A percentile compares a stretch with the other conserved stretches of the same genome.
These are phyloP conservation scores for Pelosia muscerda DNA, from an alignment of 2,888 invertebrate species.

Conservation along the genomic window DNA sequence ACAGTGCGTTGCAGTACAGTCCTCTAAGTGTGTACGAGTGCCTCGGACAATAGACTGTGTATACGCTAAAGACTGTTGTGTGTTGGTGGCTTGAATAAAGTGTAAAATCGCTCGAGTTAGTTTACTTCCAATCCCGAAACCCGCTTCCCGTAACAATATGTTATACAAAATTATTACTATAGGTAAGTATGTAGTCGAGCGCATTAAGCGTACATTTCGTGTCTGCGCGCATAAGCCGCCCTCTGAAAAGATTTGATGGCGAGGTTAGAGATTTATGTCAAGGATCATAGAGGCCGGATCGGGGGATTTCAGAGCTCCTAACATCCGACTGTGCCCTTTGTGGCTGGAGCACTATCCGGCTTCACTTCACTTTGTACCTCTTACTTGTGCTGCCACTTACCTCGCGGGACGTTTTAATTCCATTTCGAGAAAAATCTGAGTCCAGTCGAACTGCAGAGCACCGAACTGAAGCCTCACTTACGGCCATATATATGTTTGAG, in stretches of 20 bases:
- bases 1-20: too few species aligned
- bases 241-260: slow-evolving; percentile 86
- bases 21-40: too few species aligned
- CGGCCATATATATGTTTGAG: slow-evolving; percentile 10
- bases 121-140: too few species aligned
- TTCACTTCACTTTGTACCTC: slow-evolving; percentile 83
- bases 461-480: slow-evolving; percentile 30
- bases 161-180: slow-evolving; percentile 39
- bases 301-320: slow-evolving; percentile 83
- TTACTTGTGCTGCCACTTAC: slow-evolving; percentile 82
- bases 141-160: too few species aligned
- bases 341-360: slow-evolving; percentile 84
- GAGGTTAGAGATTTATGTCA: slow-evolving; percentile 87
- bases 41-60: too few species aligned
- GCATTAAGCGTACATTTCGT: slow-evolving; percentile 80
- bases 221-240: slow-evolving; percentile 81
- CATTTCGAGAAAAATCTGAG: slow-evolving; percentile 76
- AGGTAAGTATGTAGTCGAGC: slow-evolving; percentile 67
- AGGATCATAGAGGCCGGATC: slow-evolving; percentile 85
- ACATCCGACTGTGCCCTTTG: slow-evolving; percentile 85
- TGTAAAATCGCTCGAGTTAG: too few species aligned
- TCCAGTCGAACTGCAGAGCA: slow-evolving; percentile 46
- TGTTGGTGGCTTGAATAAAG: too few species aligned
- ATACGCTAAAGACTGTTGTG: too few species aligned
- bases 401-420: slow-evolving; percentile 84